Conservation (phyloP, 2,888 invertebrate species). For the Acanthosepion esculentum region DNA sequence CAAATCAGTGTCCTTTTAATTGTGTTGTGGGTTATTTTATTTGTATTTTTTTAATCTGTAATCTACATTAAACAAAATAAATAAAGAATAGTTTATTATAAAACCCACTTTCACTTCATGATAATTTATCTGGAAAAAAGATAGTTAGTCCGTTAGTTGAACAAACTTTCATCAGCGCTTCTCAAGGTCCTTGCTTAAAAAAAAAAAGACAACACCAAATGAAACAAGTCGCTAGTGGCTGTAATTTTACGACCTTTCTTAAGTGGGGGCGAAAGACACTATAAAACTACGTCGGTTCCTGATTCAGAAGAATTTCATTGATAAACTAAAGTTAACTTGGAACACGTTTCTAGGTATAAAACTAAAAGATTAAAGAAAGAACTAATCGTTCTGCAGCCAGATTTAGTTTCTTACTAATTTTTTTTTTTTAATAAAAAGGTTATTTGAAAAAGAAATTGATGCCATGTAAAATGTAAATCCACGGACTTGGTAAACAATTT, state of each 20-base stretch:
- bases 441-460: too few relatives aligned
- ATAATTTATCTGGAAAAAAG: background rate
- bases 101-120: background rate
- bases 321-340: too few relatives aligned
- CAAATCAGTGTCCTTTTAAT: slow-evolving; percentile 15
- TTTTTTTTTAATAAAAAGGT: too few relatives aligned
- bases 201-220: background rate
- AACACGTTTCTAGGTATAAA: too few relatives aligned
- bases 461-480: too few relatives aligned
- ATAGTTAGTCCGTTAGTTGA: background rate
- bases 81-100: background rate
- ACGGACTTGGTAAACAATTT: too few relatives aligned
- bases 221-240: background rate
- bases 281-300: too few relatives aligned
- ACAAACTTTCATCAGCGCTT: background rate
- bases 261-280: too few relatives aligned
- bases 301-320: too few relatives aligned
- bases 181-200: background rate
- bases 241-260: background rate
- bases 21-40: background rate
- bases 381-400: too few relatives aligned
- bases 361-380: too few relatives aligned
- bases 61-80: background rate
- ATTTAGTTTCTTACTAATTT: too few relatives aligned
- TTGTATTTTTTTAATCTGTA: background rate